Evolutionary conservation across 2,888 invertebrate species (phyloP), one percentile per base, ranked within the genome.

Genomic region (Meteorus colon): DNA sequence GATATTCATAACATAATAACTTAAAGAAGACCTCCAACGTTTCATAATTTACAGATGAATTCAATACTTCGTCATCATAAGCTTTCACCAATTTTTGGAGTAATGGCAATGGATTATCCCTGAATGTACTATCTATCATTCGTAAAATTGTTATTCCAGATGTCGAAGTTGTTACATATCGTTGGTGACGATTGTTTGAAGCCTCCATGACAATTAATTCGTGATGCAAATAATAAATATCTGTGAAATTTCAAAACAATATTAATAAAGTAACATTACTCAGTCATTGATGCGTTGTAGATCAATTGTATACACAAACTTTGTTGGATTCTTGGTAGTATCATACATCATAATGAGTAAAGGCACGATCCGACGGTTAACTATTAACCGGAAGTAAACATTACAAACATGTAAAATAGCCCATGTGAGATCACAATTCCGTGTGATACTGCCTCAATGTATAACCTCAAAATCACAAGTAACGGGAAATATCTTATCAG

Each of bases 1-100:
- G 82, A 78, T 86, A 87, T 71, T 84, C 81, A 41, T 85, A 79
- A 74, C 84, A 85, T 34, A 87, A 77, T 24, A 85, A 66, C 67
- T 75, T 80, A 19, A 79, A 82, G n/a, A 81, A 80, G 1, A 73
- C 80, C 6, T 85, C 67, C 3, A 86, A 77, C 31, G 79, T 79
- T 37, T 79, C 79, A 1, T 73, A 16, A 67, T 82, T 65, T 3
- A 76, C 62, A 24, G 37, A 69, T 24, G 76, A 66, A 4, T 69
- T 63, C 4, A 14, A 67, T 66, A 84, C 63, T 69, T 84, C 80
- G 16, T 59, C 4, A 24, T 76, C 75, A 19, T 82, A 84, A 45
- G 48, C 16, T 16, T 67, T 70, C 19, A 78, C 14, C 14, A 81
- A 68, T 51, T 80, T 62, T 27, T 71, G 24, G 10, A 79, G 72